A percentile compares a stretch with the other conserved stretches of the same genome.
Evolutionary conservation across 2,113 vertebrate species (phyloP).

Genomic region (Chionomys nivalis): DNA sequence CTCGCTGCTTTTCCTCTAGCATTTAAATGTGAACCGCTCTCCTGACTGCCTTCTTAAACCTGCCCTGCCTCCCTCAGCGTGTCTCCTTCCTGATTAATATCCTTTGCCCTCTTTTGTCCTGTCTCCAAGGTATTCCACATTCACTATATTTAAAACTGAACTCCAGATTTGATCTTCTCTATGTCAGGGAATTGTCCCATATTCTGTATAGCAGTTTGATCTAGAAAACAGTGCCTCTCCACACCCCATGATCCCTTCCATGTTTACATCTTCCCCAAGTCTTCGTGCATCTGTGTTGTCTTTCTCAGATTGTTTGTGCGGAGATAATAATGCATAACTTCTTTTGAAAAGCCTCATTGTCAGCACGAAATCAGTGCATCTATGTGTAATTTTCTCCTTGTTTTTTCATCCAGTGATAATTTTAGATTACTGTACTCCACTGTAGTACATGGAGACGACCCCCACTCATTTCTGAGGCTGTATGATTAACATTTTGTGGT

Average conservation of each 20-base stretch:
- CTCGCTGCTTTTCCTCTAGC: background rate
- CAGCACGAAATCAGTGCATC: background rate
- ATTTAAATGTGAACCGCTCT: background rate
- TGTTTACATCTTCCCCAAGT: background rate
- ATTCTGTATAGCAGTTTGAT: background rate
- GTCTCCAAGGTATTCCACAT: background rate
- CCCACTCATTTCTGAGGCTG: slow-evolving; percentile 14
- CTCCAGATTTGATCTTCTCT: background rate
- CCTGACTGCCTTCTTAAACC: background rate
- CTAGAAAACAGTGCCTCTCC: background rate
- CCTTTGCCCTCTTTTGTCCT: background rate
- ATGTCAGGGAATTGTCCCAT: background rate
- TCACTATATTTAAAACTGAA: background rate
- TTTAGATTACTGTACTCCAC: background rate
- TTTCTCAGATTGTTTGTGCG: background rate
- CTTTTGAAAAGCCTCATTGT: slow-evolving; percentile 10
- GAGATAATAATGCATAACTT: background rate
- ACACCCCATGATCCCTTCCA: background rate
- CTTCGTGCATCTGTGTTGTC: background rate
- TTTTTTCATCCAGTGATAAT: background rate
- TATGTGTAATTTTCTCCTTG: background rate
- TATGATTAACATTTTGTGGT: slow-evolving; percentile 27
- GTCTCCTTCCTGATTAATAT: background rate
- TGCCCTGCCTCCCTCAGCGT: background rate
- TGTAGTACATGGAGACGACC: background rate